phyloP scores from a whole-genome alignment of 2,888 invertebrate genomes.

The Dolichopus griseipennis region DNA sequence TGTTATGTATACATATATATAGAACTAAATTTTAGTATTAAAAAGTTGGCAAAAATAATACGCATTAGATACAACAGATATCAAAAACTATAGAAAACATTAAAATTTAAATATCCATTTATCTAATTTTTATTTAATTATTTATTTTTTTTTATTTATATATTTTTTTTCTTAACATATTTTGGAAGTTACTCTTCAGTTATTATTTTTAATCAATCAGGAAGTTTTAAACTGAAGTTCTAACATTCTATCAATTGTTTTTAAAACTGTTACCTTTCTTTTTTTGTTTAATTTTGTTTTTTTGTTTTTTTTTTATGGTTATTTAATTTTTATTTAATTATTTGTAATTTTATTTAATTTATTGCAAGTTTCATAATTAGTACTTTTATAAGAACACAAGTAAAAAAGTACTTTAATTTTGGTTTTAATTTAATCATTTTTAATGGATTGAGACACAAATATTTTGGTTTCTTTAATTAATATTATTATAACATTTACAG shows the following conservation, averaged over 20 bases:
- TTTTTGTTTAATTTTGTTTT: neutral
- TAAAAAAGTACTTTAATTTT: neutral
- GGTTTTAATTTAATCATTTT: too few relatives aligned
- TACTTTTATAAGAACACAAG: neutral
- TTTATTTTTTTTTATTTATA: neutral
- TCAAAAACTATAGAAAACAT: slow-evolving; percentile 6
- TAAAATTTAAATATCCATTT: neutral
- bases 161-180: neutral
- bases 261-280: neutral
- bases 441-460: too few relatives aligned
- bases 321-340: too few relatives aligned
- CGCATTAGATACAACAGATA: slow-evolving; percentile 2
- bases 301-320: too few relatives aligned
- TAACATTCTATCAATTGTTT: too few relatives aligned
- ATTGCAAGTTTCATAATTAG: neutral
- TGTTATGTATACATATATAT: neutral
- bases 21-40: slow-evolving; percentile 4
- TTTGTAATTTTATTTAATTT: too few relatives aligned
- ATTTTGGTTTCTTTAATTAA: too few relatives aligned
- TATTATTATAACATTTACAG: too few relatives aligned
- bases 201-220: neutral
- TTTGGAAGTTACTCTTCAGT: neutral
- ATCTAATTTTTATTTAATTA: neutral
- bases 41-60: slow-evolving; percentile 4
- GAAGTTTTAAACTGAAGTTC: neutral